Conservation (phyloP, 1,140 invertebrate species). For the Mya arenaria region DNA sequence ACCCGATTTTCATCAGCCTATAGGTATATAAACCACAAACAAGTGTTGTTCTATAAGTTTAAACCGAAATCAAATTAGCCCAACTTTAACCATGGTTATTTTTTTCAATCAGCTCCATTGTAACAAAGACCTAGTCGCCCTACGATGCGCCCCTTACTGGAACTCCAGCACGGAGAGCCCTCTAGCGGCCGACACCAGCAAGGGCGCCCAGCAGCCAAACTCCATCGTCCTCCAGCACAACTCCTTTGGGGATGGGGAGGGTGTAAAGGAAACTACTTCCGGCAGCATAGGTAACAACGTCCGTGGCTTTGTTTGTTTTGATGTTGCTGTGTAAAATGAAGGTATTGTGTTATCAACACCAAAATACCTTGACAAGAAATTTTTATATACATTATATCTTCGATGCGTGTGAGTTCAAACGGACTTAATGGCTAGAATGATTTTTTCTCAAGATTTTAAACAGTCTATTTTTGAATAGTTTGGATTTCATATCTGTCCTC, state of each 20-base stretch:
- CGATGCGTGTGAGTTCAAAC: no score
- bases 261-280: neutral
- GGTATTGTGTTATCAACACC: neutral
- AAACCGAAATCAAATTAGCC: no score
- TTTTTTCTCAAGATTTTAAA: no score
- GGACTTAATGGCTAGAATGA: no score
- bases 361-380: no score
- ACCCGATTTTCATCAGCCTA: no score
- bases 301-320: neutral
- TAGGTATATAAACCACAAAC: no score
- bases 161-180: constrained; percentile 53
- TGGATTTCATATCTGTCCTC: no score
- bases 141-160: constrained; percentile 66
- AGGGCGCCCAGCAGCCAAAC: constrained; percentile 47
- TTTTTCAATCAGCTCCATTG: constrained; percentile 64
- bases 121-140: constrained; percentile 64
- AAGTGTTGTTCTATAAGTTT: no score
- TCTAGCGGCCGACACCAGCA: neutral
- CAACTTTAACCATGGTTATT: no score
- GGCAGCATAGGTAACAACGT: constrained; percentile 56
- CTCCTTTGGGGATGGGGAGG: constrained; percentile 29
- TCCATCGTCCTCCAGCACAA: constrained; percentile 40
- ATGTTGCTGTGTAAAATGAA: neutral
- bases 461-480: no score
- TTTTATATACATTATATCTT: no score